Base-by-base conservation (phyloP, 2,888 invertebrate species). In the Drosophila nr. perissopoda region DNA sequence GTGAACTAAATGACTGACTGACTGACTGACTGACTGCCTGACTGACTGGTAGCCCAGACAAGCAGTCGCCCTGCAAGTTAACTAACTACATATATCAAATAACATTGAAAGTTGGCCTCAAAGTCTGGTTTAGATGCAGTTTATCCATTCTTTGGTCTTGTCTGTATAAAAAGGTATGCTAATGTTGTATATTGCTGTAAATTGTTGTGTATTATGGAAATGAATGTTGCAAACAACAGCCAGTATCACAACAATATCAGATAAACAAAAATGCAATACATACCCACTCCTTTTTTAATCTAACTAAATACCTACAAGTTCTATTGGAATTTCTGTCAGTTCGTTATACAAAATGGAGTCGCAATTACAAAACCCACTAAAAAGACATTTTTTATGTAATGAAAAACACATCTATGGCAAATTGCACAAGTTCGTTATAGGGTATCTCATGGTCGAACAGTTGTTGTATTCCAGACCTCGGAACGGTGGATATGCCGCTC, bases 71-170 rank as follows among this genome's bases (percentile, higher is more conserved):
- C 25, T 38, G 53, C 52, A 27, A 52, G 61, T 62, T 27, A 68
- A 78, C 81, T 73, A 76, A 87, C 79, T 66, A 6, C 29, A 7
- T 7, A 59, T 88, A 80, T 82, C 85, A 64, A 56, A 80, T 69
- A 70, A 71, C 74, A 70, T 54, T 60, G 70, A 59, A 64, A 46
- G 64, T 70, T 29, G 46, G 68, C 63, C 66, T 56, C 27, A 21
- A 21, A 48, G 60, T 67, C 52, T 63, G 29, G 52, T 51, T 69
- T 67, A 36, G 62, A 49, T 60, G 56, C 79, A 67, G 53, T 69
- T 65, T 57, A 18, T 36, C 11, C 21, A 13, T 21, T 11, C 8
- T 8, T 16, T 8, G 46, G 27, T 49, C 38, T 58, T 52, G 49
- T n/a, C 10, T 8, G 4, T 16, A 16, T 21, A 4, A 18, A 57